Percentiles rank a stretch among this genome's conserved stretches.
These are phyloP conservation scores for Didymodactylos carnosus DNA, from an alignment of 2,888 invertebrate genomes.

Conservation along the genomic window DNA sequence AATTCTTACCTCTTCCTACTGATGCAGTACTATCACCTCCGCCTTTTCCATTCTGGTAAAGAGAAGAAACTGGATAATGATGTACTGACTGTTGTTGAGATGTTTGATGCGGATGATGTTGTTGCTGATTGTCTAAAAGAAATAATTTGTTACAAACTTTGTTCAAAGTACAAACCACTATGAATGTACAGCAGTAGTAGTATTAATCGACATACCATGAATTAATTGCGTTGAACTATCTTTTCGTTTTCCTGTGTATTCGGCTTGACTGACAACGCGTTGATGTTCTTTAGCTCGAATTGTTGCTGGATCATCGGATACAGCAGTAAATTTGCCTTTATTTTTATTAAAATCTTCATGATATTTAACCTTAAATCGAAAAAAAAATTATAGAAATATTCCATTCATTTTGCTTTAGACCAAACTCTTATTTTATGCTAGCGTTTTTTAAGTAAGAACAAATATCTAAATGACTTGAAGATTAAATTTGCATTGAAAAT, in stretches of 20 bases:
- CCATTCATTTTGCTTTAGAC: no score
- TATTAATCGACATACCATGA: background rate
- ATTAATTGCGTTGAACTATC: background rate
- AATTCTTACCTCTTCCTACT: background rate
- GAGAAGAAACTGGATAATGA: no score
- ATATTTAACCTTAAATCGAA: constrained; percentile 3
- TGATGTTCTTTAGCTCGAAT: constrained; percentile 7
- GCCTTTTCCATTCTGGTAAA: background rate
- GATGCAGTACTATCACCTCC: background rate
- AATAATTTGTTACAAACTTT: background rate
- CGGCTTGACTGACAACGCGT: constrained; percentile 3
- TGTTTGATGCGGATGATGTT: background rate
- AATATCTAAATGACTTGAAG: no score
- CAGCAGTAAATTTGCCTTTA: constrained; percentile 9
- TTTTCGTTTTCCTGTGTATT: background rate
- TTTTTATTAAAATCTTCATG: constrained; percentile 15
- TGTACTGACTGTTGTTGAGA: no score
- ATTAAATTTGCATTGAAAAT: no score
- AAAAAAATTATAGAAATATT: no score
- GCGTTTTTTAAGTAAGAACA: no score
- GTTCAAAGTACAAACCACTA: no score
- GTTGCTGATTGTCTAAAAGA: background rate
- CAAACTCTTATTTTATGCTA: no score
- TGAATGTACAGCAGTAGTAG: no score
- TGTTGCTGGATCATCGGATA: constrained; percentile 11